Base-by-base conservation (phyloP, 2,113 vertebrate genomes). In the Lepus europaeus region DNA sequence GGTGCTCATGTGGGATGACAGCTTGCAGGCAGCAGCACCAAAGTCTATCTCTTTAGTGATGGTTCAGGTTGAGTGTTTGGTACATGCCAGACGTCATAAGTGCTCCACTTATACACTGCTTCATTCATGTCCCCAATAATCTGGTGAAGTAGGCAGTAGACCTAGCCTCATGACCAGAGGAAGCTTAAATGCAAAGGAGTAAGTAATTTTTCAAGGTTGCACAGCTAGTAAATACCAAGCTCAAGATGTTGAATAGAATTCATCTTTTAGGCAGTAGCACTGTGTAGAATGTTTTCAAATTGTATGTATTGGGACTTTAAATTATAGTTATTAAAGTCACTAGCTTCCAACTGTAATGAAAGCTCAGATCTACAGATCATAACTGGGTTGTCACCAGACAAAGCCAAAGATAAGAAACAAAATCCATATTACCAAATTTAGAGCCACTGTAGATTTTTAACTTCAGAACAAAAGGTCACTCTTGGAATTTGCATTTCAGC, bases 351-450 rank as follows among this genome's bases (percentile, higher is more conserved):
- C 33, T 84, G 0, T 80, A 92, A 51, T 84, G 73, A 92, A 91
- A 92, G 11, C 56, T 61, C 6, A 92, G 25, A 72, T 29, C 29
- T n/a, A 4, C 1, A 25, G 33, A 86, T 53, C 66, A 68, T 51
- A 68, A 1, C 33, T 82, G 22, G 22, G 70, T 85, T 93, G 31
- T 61, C 5, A 2, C 8, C 27, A 56, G 36, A 29, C 1, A 11
- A 93, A 81, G 81, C 14, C n/a, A 72, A 83, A 95, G 22, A 81
- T 12, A 69, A 22, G n/a, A 33, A 92, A 63, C 45, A 91, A 80
- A 87, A 89, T 76, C 27, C 11, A 3, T 76, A 73, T 93, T 53
- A 76, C 23, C n/a, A 90, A 89, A 91, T 89, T 93, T 77, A 94
- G 53, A 93, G 51, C 36, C 59, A 72, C 19, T 53, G 12, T n/a